Evolutionary conservation across 2,888 invertebrate species (phyloP).

Genomic region (Sylvicola cinctus): DNA sequence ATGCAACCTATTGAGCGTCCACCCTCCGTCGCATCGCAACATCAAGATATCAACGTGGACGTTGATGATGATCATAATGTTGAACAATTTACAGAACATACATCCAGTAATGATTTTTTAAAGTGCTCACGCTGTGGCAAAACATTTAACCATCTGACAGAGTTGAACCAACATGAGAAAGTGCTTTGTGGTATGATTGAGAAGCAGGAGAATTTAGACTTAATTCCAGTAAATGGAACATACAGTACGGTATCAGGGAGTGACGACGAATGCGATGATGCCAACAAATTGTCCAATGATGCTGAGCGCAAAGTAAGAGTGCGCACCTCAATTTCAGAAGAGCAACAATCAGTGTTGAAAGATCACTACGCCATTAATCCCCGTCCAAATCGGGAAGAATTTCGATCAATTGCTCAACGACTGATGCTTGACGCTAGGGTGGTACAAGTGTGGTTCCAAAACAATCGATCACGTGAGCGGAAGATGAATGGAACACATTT

Average conservation of each 20-base stretch:
- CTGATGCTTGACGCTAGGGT: slow-evolving; percentile 57
- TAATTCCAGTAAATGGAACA: not conserved
- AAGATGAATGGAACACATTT: slow-evolving; percentile 31
- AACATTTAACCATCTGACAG: slow-evolving; percentile 33
- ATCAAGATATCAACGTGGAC: slow-evolving; percentile 25
- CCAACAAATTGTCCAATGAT: slow-evolving; percentile 33
- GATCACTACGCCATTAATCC: slow-evolving; percentile 79
- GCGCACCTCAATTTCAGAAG: slow-evolving; percentile 83
- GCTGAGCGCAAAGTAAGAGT: slow-evolving; percentile 69
- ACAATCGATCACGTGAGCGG: slow-evolving; percentile 75
- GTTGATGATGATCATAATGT: not conserved
- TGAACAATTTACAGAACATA: not conserved
- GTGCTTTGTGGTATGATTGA: slow-evolving; percentile 33
- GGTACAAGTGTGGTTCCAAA: slow-evolving; percentile 93
- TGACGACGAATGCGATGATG: slow-evolving; percentile 35
- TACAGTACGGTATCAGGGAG: slow-evolving; percentile 26
- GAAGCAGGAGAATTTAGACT: slow-evolving; percentile 23
- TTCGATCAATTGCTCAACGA: slow-evolving; percentile 67
- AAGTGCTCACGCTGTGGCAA: slow-evolving; percentile 38
- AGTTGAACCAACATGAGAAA: slow-evolving; percentile 52
- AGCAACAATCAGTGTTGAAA: slow-evolving; percentile 75
- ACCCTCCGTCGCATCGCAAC: too few relatives aligned
- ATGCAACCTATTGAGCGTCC: too few relatives aligned
- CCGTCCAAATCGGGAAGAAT: slow-evolving; percentile 83
- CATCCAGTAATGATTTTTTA: too few relatives aligned